Conservation (phyloP, 2,113 vertebrate genomes). For the Microcebus lehilahytsara region DNA sequence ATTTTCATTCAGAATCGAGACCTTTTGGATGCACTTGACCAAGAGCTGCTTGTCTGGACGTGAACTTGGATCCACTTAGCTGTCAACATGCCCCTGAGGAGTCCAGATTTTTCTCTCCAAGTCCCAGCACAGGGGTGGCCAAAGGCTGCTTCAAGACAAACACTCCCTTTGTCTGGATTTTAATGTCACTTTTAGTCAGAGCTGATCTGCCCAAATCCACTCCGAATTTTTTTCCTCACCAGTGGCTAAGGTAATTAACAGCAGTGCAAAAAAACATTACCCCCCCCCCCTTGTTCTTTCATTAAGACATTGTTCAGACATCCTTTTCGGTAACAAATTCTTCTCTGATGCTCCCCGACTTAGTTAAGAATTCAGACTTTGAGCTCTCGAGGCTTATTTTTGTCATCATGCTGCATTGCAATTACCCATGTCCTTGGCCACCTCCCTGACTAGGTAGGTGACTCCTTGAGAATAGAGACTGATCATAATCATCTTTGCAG, state of each 20-base stretch:
- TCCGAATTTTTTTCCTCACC: constrained; percentile 6
- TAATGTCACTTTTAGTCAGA: constrained; percentile 33
- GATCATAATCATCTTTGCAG: neutral
- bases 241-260: constrained; percentile 18
- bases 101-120: constrained; percentile 11
- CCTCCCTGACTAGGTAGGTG: neutral
- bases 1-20: constrained; percentile 46
- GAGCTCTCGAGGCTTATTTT: neutral
- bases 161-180: constrained; percentile 5
- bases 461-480: neutral
- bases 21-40: constrained; percentile 4
- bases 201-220: constrained; percentile 22
- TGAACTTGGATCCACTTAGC: constrained; percentile 19
- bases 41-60: constrained; percentile 25
- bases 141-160: constrained; percentile 11
- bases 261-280: neutral
- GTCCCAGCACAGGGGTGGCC: neutral
- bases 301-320: neutral
- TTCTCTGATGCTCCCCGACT: neutral
- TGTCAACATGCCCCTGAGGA: neutral
- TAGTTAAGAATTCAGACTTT: neutral
- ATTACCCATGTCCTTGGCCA: neutral
- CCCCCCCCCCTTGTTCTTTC: neutral
- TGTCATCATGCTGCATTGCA: neutral
- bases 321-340: neutral